Conservation (phyloP, 2,797 vertebrate genomes). For the Emys orbicularis region DNA sequence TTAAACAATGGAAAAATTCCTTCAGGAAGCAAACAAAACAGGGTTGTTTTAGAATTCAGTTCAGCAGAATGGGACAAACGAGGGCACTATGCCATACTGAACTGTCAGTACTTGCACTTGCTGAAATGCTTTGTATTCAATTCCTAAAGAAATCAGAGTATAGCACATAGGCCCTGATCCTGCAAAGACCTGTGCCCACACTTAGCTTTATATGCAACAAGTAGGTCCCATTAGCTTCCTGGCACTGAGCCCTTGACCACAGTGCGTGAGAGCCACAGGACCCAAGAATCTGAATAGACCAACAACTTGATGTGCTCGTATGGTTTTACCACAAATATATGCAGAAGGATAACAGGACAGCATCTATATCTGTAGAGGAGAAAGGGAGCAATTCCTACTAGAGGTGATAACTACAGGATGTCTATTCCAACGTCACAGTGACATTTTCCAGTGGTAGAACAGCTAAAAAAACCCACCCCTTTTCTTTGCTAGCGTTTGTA, state of each 20-base stretch:
- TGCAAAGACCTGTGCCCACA: neutral
- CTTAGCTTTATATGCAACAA: neutral
- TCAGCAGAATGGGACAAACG: neutral
- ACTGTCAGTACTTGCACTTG: neutral
- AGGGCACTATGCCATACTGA: neutral
- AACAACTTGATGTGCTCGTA: neutral
- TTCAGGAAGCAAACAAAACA: neutral
- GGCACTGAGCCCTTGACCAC: neutral
- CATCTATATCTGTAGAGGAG: neutral
- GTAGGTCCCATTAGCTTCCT: neutral
- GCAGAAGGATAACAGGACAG: neutral
- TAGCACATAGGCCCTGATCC: neutral
- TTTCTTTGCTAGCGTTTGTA: constrained; percentile 28
- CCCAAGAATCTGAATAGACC: neutral
- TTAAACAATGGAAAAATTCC: neutral
- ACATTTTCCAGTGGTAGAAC: constrained; percentile 2
- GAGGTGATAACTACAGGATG: neutral
- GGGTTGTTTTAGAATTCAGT: neutral
- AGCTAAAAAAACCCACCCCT: neutral
- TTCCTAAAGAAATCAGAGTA: neutral
- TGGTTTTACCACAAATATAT: neutral
- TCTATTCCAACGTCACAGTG: fast-evolving
- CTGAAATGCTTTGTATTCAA: neutral
- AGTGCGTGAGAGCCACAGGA: neutral
- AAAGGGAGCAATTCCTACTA: neutral